phyloP scores from a whole-genome alignment of 2,888 invertebrate genomes.

The Clunio marinus region DNA sequence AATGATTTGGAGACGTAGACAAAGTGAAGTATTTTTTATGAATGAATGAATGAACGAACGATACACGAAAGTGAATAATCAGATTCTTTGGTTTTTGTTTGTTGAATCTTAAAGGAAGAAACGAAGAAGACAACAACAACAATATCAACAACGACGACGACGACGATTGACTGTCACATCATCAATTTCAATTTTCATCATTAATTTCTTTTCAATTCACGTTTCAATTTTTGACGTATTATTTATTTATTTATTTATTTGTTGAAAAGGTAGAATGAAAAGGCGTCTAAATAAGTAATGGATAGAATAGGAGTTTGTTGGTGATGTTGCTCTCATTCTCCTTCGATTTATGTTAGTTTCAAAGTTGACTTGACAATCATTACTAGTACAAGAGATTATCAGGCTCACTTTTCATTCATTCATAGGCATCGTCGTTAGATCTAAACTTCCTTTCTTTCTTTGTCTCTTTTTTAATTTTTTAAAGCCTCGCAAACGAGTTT shows the following conservation, averaged over 20 bases:
- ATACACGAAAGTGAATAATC: conserved; percentile 4
- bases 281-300: not conserved
- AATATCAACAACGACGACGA: too few relatives aligned
- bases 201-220: conserved; percentile 24
- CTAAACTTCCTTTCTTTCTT: not conserved
- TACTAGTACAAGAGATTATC: too few relatives aligned
- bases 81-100: too few relatives aligned
- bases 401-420: too few relatives aligned
- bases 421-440: too few relatives aligned
- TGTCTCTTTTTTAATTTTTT: not conserved
- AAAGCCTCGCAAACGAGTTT: conserved; percentile 22
- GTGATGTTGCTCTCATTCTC: too few relatives aligned
- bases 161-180: conserved; percentile 31
- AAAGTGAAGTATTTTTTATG: conserved; percentile 16
- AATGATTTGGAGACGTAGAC: too few relatives aligned
- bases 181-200: conserved; percentile 39
- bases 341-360: too few relatives aligned
- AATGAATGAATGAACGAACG: conserved; percentile 14
- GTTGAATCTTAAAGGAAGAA: conserved; percentile 5
- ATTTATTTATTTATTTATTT: conserved; percentile 38
- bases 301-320: too few relatives aligned
- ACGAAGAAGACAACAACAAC: conserved; percentile 21
- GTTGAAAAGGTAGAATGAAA: conserved; percentile 27
- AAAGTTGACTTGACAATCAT: too few relatives aligned
- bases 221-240: conserved; percentile 26